Conservation (phyloP, 2,113 vertebrate species). For the Stigmatopora argus region DNA sequence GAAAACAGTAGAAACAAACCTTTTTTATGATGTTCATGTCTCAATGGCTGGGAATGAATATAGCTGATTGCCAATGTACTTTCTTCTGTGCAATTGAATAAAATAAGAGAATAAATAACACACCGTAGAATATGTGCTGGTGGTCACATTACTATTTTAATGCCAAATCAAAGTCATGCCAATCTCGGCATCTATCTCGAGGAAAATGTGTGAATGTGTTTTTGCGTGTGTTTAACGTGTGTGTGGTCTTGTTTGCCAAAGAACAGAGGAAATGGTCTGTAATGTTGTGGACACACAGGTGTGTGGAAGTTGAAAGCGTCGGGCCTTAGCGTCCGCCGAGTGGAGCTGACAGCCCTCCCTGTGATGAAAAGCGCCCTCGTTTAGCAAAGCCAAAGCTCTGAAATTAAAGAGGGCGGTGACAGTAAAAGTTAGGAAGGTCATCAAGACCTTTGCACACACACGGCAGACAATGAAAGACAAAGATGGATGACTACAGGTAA, state of each 20-base stretch:
- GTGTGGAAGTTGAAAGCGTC: slow-evolving; percentile 51
- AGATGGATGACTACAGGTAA: slow-evolving; percentile 3
- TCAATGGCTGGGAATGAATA: too few relatives aligned
- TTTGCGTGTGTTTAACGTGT: slow-evolving; percentile 4
- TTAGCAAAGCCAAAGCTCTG: slow-evolving; percentile 53
- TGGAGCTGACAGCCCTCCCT: slow-evolving; percentile 17
- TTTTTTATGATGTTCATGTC: too few relatives aligned
- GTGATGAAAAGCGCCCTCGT: slow-evolving; percentile 66
- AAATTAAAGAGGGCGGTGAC: slow-evolving; percentile 78
- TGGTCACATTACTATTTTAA: background rate
- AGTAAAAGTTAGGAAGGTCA: slow-evolving; percentile 58
- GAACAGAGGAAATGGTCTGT: slow-evolving; percentile 53
- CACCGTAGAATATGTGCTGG: background rate
- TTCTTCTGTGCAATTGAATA: slow-evolving; percentile 40
- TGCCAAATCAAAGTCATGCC: background rate
- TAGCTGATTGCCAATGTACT: slow-evolving; percentile 54
- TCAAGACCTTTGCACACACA: slow-evolving; percentile 49
- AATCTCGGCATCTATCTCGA: slow-evolving; percentile 36
- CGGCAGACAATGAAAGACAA: slow-evolving; percentile 34
- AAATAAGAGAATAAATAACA: slow-evolving; percentile 39
- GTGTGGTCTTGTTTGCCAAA: slow-evolving; percentile 44
- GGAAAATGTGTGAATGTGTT: slow-evolving; percentile 14
- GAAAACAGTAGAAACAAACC: too few relatives aligned
- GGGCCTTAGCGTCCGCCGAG: slow-evolving; percentile 12
- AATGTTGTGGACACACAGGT: slow-evolving; percentile 67